Percentiles rank a stretch among this genome's conserved stretches.
Evolutionary conservation across 2,888 invertebrate species (phyloP).

Genomic region (Platynereis dumerilii): DNA sequence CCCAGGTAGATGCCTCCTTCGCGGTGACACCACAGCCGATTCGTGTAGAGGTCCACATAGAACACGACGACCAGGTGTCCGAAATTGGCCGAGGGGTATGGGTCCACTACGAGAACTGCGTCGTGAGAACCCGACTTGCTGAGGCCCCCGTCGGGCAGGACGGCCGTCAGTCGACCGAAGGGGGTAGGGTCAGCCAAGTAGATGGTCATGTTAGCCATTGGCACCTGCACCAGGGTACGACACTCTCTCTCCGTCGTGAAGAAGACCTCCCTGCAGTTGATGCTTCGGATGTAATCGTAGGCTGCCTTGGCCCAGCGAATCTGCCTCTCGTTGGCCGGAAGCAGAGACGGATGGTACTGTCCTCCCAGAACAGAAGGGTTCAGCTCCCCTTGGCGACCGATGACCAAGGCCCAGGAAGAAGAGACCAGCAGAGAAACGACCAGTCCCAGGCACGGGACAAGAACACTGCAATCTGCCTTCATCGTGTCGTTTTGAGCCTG

Average conservation of each 20-base stretch:
- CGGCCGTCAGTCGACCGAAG: slow-evolving; percentile 49
- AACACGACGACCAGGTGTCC: slow-evolving; percentile 67
- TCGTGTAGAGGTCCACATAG: slow-evolving; percentile 60
- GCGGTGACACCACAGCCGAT: slow-evolving; percentile 51
- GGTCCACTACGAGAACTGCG: slow-evolving; percentile 65
- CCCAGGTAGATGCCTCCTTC: slow-evolving; percentile 61
- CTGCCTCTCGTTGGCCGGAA: slow-evolving; percentile 36
- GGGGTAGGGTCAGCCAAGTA: slow-evolving; percentile 52
- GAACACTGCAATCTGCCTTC: too few relatives aligned
- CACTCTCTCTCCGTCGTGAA: slow-evolving; percentile 58
- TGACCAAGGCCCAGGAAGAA: too few relatives aligned
- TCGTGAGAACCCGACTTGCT: slow-evolving; percentile 59
- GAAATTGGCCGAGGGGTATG: slow-evolving; percentile 65
- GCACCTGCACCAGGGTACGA: slow-evolving; percentile 41
- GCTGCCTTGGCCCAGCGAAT: slow-evolving; percentile 56
- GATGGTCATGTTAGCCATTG: slow-evolving; percentile 47
- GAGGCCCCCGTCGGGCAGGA: slow-evolving; percentile 61
- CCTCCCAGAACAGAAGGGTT: too few relatives aligned
- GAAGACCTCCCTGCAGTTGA: slow-evolving; percentile 53
- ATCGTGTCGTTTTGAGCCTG: too few relatives aligned
- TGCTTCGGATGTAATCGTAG: slow-evolving; percentile 43
- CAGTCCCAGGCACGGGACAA: too few relatives aligned
- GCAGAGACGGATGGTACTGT: not conserved
- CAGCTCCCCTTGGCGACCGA: too few relatives aligned
- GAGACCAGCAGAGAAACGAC: too few relatives aligned